phyloP scores from a whole-genome alignment of 2,888 invertebrate genomes.

The Allygus modestus region DNA sequence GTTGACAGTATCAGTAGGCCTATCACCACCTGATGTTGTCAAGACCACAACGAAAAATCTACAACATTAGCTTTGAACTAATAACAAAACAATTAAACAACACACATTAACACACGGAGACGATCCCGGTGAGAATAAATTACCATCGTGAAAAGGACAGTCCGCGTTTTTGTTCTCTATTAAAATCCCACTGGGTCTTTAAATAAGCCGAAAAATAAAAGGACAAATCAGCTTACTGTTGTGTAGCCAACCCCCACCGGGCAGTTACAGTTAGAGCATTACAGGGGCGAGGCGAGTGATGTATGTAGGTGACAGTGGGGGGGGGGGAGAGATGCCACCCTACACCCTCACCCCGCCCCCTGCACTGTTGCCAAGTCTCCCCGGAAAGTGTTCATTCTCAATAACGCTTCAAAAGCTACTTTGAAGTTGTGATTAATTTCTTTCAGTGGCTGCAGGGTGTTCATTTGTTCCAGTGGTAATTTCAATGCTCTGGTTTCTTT shows the following conservation, averaged over 20 bases:
- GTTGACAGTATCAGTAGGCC: too few species aligned
- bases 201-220: slow-evolving; percentile 33
- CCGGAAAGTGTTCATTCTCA: background rate
- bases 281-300: background rate
- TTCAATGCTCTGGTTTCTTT: background rate
- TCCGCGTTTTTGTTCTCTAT: background rate
- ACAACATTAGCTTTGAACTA: too few species aligned
- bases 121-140: background rate
- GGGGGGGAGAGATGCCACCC: slow-evolving; percentile 15
- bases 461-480: background rate
- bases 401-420: background rate
- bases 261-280: background rate
- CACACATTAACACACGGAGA: too few species aligned
- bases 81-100: too few species aligned
- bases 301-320: slow-evolving; percentile 41
- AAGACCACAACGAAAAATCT: too few species aligned
- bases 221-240: slow-evolving; percentile 20
- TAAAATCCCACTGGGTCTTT: slow-evolving; percentile 15
- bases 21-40: too few species aligned
- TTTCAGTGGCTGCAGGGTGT: background rate
- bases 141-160: background rate
- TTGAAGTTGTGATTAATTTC: background rate
- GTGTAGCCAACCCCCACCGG: background rate
- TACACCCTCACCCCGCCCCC: background rate
- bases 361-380: slow-evolving; percentile 33